phyloP scores from a whole-genome alignment of 2,113 vertebrate genomes.

The Eolophus roseicapilla region DNA sequence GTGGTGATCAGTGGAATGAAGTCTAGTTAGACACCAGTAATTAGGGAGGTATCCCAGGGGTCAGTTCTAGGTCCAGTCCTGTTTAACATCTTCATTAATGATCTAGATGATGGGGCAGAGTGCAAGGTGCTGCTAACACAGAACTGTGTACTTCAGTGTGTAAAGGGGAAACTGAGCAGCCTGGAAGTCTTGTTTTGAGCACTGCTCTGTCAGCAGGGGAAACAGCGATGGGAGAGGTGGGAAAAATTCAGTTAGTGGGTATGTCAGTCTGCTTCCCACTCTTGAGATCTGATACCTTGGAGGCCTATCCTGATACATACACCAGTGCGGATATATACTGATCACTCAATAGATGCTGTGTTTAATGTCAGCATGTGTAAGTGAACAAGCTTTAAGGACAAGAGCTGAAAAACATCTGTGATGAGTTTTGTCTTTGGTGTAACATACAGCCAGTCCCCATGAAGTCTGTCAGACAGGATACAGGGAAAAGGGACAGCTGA shows the following conservation, averaged over 20 bases:
- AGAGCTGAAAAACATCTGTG: background rate
- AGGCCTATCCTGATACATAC: background rate
- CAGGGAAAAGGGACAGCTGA: background rate
- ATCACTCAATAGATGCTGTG: background rate
- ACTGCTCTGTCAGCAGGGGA: background rate
- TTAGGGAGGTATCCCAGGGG: background rate
- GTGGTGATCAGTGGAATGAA: background rate
- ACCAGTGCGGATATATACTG: fast-evolving
- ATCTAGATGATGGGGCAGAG: background rate
- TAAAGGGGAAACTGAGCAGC: background rate
- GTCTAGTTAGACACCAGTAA: background rate
- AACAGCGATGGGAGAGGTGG: background rate
- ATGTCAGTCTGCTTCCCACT: background rate
- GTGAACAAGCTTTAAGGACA: background rate
- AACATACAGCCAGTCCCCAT: background rate
- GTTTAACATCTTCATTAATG: background rate
- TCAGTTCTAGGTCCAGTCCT: background rate
- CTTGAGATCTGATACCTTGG: background rate
- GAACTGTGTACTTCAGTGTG: background rate
- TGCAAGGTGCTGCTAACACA: background rate
- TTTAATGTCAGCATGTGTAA: background rate
- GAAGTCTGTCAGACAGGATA: background rate
- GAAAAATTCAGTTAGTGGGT: background rate
- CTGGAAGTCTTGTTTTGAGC: background rate
- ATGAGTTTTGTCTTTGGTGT: background rate